A percentile compares a stretch with the other conserved stretches of the same genome.
Conservation (phyloP, 2,888 invertebrate species). For the Romanomermis culicivorax region DNA sequence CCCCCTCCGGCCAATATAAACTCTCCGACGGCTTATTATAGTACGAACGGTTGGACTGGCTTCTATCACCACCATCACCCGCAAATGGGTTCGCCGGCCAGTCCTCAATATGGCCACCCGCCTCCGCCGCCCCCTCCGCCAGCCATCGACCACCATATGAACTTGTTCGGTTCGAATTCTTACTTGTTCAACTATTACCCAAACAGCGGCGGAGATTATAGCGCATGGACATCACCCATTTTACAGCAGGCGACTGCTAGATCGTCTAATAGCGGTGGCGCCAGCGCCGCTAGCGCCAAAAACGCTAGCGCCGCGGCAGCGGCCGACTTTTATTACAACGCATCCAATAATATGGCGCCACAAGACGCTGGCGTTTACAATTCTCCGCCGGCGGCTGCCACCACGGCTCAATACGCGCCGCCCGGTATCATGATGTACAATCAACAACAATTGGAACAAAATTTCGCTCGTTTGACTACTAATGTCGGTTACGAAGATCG, state of each 20-base stretch:
- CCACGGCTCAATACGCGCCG: not conserved
- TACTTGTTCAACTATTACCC: not conserved
- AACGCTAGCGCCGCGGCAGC: not conserved
- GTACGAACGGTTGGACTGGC: not conserved
- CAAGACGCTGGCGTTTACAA: not conserved
- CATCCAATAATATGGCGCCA: too few relatives aligned
- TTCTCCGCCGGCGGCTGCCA: not conserved
- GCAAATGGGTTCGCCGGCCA: not conserved
- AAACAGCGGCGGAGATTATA: not conserved
- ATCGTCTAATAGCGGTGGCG: conserved; percentile 2
- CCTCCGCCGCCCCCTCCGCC: not conserved
- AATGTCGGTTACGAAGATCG: not conserved
- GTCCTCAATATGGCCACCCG: not conserved
- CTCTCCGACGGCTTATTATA: not conserved
- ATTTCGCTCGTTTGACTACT: not conserved
- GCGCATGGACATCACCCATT: not conserved
- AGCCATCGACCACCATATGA: not conserved
- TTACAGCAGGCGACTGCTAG: not conserved
- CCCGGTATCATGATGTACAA: not conserved
- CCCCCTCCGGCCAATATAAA: not conserved
- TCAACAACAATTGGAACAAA: not conserved
- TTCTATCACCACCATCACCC: not conserved
- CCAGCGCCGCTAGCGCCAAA: not conserved
- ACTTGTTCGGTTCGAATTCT: not conserved
- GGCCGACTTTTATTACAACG: too few relatives aligned